Evolutionary conservation across 2,888 invertebrate genomes (phyloP), one percentile per base, ranked within the genome.

Genomic region (Brachynemurus nebulosus): DNA sequence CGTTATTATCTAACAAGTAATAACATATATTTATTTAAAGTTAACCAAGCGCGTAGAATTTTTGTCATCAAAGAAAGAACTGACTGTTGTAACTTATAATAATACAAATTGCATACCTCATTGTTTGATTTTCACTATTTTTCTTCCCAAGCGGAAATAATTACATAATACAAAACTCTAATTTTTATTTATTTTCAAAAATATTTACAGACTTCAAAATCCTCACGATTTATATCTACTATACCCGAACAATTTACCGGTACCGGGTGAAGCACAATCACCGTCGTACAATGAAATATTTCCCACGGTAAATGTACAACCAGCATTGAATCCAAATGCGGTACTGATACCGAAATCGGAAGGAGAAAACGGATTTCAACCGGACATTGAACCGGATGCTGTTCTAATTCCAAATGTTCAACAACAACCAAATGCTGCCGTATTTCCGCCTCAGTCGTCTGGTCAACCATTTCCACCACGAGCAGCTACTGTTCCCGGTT

Each of bases 331-430:
- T 11, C 38, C 36, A 33, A 20, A 39, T 40, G 20, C 27, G 33
- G 39, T 25, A 12, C 18, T 30, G 23, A 18, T 19, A 27, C 35
- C 39, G 7, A 35, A 16, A 6, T 36, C 37, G 37, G 36, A 41
- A 17, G 44, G 43, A 8, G 52, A 57, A 1, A 59, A 64, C 2
- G 55, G 64, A 1, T 58, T 66, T 1, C 53, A 68, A 25, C 69
- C 68, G 49, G 61, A 55, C 18, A 47, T 69, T 41, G 69, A 69
- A 36, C 69, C 69, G 0, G 67, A 70, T 48, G 69, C 69, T 23
- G 69, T 69, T 47, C 56, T 69, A 33, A 59, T 70, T 2, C 68
- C 69, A 5, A 69, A 68, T 14, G 30, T 30, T 4, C 30, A 14
- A 0, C 64, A 65, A 44, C 58, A 59, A 35, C 36, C 18, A 25